Conservation (phyloP, 2,113 vertebrate genomes). For the Nycticryphes semicollaris region DNA sequence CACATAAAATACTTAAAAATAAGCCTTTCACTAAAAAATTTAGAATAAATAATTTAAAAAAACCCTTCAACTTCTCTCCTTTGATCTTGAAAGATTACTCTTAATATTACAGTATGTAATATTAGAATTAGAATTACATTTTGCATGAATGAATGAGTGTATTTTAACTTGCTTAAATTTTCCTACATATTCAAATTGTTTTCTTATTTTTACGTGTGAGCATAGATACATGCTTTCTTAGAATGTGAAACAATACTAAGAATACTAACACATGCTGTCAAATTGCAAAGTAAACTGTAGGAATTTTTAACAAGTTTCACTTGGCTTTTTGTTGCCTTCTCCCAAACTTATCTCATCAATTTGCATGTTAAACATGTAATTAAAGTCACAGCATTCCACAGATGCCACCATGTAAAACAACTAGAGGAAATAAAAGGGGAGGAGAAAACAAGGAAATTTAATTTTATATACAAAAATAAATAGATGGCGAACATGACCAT, state of each 20-base stretch:
- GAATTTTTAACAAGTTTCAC: not conserved
- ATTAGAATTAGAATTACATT: not conserved
- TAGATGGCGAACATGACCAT: not conserved
- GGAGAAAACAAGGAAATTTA: not conserved
- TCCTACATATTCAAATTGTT: not conserved
- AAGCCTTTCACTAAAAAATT: not conserved
- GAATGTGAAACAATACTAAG: not conserved
- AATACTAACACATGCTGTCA: not conserved
- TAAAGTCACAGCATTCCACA: not conserved
- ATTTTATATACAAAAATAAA: not conserved
- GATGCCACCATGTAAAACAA: not conserved
- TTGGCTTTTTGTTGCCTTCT: not conserved
- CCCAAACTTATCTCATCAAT: not conserved
- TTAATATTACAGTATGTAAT: not conserved
- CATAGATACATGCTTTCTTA: not conserved
- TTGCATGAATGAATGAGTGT: not conserved
- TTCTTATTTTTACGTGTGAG: not conserved
- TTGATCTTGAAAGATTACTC: not conserved
- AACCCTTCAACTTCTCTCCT: not conserved
- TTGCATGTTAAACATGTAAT: constrained; percentile 7
- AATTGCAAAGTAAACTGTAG: not conserved
- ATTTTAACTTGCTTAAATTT: not conserved
- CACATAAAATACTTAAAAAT: not conserved
- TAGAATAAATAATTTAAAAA: not conserved
- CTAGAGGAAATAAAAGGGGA: not conserved